A percentile compares a stretch with the other conserved stretches of the same genome.
These are phyloP conservation scores for Spisula solida DNA, from an alignment of 2,888 invertebrate species.

Conservation along the genomic window DNA sequence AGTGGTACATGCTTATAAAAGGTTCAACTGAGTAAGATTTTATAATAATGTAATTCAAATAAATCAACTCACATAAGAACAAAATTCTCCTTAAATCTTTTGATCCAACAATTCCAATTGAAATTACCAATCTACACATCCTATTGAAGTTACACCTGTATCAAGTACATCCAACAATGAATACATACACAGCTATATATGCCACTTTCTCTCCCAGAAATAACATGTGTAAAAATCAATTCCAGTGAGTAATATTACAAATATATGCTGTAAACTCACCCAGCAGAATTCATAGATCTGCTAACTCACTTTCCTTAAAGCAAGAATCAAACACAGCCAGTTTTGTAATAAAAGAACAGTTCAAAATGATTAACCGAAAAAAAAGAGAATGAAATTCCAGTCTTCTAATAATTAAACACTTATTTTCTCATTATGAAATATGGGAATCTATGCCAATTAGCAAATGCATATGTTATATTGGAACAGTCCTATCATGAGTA, in stretches of 20 bases:
- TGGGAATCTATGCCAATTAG: not conserved
- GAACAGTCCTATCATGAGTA: not conserved
- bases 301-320: too few species aligned
- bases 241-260: not conserved
- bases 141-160: too few species aligned
- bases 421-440: not conserved
- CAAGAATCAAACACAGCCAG: not conserved
- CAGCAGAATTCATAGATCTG: not conserved
- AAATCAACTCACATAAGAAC: too few species aligned
- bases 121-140: too few species aligned
- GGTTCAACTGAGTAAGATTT: too few species aligned
- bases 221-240: constrained; percentile 15
- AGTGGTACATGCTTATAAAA: too few species aligned
- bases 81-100: too few species aligned
- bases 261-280: not conserved
- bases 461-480: too few species aligned
- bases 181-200: not conserved
- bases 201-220: not conserved
- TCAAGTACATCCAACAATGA: not conserved
- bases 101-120: too few species aligned
- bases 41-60: too few species aligned
- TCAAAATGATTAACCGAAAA: not conserved
- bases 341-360: not conserved
- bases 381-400: not conserved
- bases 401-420: not conserved